Evolutionary conservation across 2,797 vertebrate genomes (phyloP).

Genomic region (Neopelma chrysocephalum): DNA sequence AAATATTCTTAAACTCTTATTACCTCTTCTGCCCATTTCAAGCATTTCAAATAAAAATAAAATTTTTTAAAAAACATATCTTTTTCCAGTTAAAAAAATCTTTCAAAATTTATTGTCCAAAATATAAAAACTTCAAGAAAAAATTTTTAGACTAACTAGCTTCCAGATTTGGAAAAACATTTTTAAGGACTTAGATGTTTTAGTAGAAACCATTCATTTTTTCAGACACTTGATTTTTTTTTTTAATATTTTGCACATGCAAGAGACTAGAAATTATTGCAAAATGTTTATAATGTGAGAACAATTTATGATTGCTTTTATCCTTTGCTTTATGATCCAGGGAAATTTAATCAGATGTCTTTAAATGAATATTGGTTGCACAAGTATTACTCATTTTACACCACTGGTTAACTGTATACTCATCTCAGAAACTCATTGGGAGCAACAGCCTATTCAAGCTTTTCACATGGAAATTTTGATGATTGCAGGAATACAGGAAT

Average conservation of each 20-base stretch:
- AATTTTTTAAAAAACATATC: not conserved
- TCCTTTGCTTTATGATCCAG: not conserved
- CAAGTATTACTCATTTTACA: not conserved
- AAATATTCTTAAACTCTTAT: not conserved
- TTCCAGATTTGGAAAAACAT: not conserved
- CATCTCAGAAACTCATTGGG: not conserved
- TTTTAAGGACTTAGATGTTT: not conserved
- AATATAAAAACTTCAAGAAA: not conserved
- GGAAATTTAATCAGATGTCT: not conserved
- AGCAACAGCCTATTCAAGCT: not conserved
- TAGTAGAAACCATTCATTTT: not conserved
- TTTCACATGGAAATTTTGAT: not conserved
- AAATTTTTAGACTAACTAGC: not conserved
- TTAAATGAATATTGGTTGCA: not conserved
- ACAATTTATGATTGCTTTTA: not conserved
- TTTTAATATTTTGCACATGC: not conserved
- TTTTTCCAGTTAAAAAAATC: not conserved
- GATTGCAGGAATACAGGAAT: not conserved
- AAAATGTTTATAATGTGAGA: not conserved
- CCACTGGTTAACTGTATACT: not conserved
- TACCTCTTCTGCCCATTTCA: not conserved
- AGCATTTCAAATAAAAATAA: not conserved
- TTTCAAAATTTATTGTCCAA: not conserved
- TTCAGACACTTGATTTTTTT: not conserved
- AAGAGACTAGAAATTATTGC: not conserved